Percentiles rank a stretch among this genome's conserved stretches.
Evolutionary conservation across 2,797 vertebrate species (phyloP).

Genomic region (Crocidura indochinensis): DNA sequence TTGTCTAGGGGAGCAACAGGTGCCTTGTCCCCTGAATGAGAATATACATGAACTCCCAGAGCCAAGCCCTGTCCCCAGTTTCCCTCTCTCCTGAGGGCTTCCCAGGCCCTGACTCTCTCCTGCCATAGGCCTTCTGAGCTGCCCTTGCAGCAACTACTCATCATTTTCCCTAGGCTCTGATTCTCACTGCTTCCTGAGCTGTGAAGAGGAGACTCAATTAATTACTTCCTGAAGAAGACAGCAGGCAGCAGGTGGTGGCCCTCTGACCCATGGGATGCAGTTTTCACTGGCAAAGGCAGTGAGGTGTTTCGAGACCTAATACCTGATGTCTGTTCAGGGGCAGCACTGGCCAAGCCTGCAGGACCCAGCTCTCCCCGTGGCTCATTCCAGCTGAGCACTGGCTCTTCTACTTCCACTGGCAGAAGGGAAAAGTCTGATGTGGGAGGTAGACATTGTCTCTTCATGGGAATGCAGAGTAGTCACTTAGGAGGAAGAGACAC

Average conservation of each 20-base stretch:
- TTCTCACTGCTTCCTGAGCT: conserved; percentile 39
- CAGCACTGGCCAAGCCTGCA: not conserved
- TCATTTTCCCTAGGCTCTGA: conserved; percentile 32
- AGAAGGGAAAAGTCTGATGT: not conserved
- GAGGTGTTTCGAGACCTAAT: not conserved
- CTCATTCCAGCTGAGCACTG: not conserved
- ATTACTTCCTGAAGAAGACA: conserved; percentile 44
- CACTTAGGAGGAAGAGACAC: not conserved
- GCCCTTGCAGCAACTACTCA: not conserved
- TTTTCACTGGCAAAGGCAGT: not conserved
- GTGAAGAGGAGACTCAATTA: conserved; percentile 62
- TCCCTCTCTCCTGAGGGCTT: rapidly evolving
- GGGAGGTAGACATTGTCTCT: not conserved
- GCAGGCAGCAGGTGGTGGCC: conserved; percentile 53
- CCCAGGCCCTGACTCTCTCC: not conserved
- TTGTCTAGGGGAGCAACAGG: not conserved
- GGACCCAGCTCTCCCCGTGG: not conserved
- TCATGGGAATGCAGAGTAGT: not conserved
- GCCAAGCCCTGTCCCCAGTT: not conserved
- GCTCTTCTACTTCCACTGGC: not conserved
- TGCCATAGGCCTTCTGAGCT: not conserved
- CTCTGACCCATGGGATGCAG: not conserved
- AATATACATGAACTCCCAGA: not conserved
- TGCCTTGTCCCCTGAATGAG: not conserved
- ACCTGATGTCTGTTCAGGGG: not conserved